Base-by-base conservation (phyloP, 2,888 invertebrate species). In the Urechis unicinctus region DNA sequence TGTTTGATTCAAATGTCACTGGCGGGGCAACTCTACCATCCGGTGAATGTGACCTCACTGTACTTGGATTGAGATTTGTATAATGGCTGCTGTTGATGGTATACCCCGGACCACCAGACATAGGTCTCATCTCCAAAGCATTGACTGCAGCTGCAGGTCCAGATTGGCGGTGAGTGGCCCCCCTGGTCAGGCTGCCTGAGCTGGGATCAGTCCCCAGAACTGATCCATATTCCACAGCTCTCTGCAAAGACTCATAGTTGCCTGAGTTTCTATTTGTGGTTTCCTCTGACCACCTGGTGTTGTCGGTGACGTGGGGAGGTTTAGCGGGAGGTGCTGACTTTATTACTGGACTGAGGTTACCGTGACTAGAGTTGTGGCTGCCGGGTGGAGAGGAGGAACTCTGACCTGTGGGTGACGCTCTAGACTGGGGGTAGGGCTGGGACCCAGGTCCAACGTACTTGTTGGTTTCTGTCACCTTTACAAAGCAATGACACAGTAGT, bases 361-460 rank as follows among this genome's bases (percentile, higher is more conserved):
- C 9, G 21, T 53, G 46, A 21, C 31, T 53, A 26, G 45, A 30
- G n/a, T n/a, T 48, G 6, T 53, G 53, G 31, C 53, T 53, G 45
- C 25, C 21, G 21, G 47, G 31, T 9, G 45, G 45, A 17, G 45
- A 45, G 21, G 53, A 29, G 28, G 46, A 26, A n/a, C 53, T 53
- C 53, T 53, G 53, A 13, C 53, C 53, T n/a, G n/a, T 25, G 6
- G 53, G 53, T 17, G 43, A 44, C 3, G 52, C 28, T n/a, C 42
- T 24, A 36, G 50, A 22, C 21, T 26, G 30, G 28, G 45, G 9
- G 21, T 21, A 21, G 28, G 29, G 45, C 45, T 24, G n/a, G 24
- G 46, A 64, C 62, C 17, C 59, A 57, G 36, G 36, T 36, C 9
- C 9, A 36, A 36, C n/a, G n/a, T n/a, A 36, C 36, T 9, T 9